Conservation (phyloP, 2,888 invertebrate genomes). For the Andrena haemorrhoa region DNA sequence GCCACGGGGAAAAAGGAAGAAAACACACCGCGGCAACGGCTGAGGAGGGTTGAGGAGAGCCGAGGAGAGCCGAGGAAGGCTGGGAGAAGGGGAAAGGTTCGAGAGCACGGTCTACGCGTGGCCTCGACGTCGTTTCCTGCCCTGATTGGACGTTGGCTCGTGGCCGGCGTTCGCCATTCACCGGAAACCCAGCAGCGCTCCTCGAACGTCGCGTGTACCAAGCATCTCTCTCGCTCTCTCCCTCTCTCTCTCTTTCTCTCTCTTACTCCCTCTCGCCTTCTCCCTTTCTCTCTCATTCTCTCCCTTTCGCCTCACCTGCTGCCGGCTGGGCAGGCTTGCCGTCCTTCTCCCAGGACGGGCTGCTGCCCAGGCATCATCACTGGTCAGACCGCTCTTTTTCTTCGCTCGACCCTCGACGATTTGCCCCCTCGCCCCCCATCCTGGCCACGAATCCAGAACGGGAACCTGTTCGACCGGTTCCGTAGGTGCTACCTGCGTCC, state of each 20-base stretch:
- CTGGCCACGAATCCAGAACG: conserved; percentile 33
- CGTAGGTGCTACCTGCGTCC: conserved; percentile 73
- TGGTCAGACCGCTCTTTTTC: conserved; percentile 54
- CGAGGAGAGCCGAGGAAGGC: conserved; percentile 25
- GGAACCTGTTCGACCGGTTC: conserved; percentile 79
- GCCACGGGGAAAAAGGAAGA: conserved; percentile 48
- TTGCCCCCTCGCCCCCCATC: conserved; percentile 17
- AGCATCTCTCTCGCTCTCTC: not conserved
- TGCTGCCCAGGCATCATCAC: conserved; percentile 53
- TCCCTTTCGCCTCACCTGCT: conserved; percentile 25
- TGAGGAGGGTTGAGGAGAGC: conserved; percentile 41
- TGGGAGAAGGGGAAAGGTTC: conserved; percentile 28
- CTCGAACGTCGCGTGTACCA: conserved; percentile 66
- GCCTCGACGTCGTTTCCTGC: conserved; percentile 82
- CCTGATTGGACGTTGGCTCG: conserved; percentile 85
- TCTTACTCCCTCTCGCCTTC: too few relatives aligned
- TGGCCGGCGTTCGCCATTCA: conserved; percentile 81
- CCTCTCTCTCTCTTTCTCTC: too few relatives aligned
- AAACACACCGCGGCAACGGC: not conserved
- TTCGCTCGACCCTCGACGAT: conserved; percentile 14
- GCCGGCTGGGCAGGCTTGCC: not conserved
- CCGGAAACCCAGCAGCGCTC: conserved; percentile 67
- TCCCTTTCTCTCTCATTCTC: too few relatives aligned
- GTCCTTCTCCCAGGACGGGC: conserved; percentile 17
- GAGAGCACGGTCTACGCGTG: conserved; percentile 79